Percentiles rank a stretch among this genome's conserved stretches.
Conservation (phyloP, 2,113 vertebrate species). For the Alligator mississippiensis region DNA sequence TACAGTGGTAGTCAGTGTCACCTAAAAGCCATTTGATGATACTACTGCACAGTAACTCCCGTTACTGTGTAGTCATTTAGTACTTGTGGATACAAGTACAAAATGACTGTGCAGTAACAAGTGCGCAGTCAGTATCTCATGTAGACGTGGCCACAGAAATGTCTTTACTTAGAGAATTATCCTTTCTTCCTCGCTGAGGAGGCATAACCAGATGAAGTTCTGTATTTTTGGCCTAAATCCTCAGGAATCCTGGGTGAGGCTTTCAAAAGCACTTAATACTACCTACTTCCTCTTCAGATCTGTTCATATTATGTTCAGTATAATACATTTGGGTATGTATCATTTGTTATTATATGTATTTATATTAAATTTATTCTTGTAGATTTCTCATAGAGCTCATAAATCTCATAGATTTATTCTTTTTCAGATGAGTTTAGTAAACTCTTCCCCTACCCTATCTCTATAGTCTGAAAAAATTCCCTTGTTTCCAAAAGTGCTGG, state of each 20-base stretch:
- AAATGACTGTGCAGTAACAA: no score
- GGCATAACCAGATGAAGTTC: slow-evolving; percentile 2
- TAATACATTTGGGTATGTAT: slow-evolving; percentile 35
- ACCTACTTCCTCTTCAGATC: slow-evolving; percentile 67
- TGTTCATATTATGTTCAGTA: slow-evolving; percentile 59
- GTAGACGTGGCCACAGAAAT: not conserved
- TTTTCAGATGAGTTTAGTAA: slow-evolving; percentile 33
- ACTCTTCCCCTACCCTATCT: not conserved
- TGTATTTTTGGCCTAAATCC: slow-evolving; percentile 6
- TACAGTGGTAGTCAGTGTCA: no score
- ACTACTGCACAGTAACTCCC: no score
- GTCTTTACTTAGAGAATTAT: not conserved
- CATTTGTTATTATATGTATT: slow-evolving; percentile 47
- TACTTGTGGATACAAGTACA: no score
- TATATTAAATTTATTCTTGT: no score
- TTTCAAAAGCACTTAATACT: slow-evolving; percentile 59
- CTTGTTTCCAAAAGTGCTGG: not conserved
- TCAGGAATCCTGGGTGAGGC: slow-evolving; percentile 37
- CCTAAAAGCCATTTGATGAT: no score
- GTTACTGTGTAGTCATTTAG: no score
- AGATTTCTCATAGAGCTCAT: not conserved
- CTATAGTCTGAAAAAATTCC: slow-evolving; percentile 31
- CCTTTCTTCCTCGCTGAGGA: slow-evolving; percentile 11
- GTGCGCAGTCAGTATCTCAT: no score
- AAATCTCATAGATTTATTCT: slow-evolving; percentile 38